A percentile compares a stretch with the other conserved stretches of the same genome.
Evolutionary conservation across 2,113 vertebrate genomes (phyloP).

Genomic region (Excalfactoria chinensis): DNA sequence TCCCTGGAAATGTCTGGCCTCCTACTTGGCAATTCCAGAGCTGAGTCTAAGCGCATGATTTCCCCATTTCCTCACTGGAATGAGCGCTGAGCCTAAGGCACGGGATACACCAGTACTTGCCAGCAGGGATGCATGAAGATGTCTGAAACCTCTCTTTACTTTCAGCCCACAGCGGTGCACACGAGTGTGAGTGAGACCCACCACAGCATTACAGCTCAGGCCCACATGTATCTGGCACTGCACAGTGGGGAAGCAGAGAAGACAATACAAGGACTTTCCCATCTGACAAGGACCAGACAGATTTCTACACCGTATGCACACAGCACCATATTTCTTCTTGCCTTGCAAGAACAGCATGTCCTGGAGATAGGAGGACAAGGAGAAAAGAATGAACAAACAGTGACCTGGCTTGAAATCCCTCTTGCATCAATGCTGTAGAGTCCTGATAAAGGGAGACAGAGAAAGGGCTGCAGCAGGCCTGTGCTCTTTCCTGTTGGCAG

Average conservation of each 20-base stretch:
- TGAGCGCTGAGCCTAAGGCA: neutral
- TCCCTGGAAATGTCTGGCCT: neutral
- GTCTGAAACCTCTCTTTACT: neutral
- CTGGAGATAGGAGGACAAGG: neutral
- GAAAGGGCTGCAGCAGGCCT: accelerated
- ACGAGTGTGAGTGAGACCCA: neutral
- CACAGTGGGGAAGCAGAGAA: neutral
- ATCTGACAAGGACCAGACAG: neutral
- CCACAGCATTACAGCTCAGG: accelerated
- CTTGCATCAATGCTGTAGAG: neutral
- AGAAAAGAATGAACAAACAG: neutral
- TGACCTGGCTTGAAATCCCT: neutral
- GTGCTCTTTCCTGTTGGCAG: neutral
- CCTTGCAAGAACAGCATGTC: neutral
- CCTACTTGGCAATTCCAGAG: neutral
- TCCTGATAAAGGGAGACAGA: neutral
- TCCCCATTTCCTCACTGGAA: neutral
- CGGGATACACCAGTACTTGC: neutral
- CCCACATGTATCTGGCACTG: neutral
- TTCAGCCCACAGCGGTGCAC: accelerated
- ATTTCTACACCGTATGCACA: neutral
- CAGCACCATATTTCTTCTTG: neutral
- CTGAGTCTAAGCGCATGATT: neutral
- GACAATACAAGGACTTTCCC: neutral
- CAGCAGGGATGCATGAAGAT: neutral